A percentile compares a stretch with the other conserved stretches of the same genome.
These are phyloP conservation scores for Elephantulus edwardii DNA, from an alignment of 2,113 vertebrate genomes.

Conservation along the genomic window DNA sequence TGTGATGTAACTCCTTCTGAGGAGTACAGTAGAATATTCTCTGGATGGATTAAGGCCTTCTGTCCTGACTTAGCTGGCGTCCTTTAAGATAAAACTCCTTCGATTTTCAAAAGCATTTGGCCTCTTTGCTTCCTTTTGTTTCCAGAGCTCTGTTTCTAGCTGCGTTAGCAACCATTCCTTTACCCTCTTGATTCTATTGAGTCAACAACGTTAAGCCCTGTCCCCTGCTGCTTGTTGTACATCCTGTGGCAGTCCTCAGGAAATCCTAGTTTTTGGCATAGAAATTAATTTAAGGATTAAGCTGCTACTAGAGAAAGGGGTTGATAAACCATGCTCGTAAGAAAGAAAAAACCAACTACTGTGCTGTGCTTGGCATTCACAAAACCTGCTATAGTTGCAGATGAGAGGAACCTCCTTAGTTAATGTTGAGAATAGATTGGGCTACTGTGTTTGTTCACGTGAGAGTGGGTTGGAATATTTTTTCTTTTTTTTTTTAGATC, in stretches of 20 bases:
- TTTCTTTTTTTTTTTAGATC: too few species aligned
- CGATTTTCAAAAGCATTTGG: slow-evolving; percentile 40
- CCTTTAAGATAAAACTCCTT: slow-evolving; percentile 26
- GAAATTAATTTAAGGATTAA: slow-evolving; percentile 65
- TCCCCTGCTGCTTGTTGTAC: slow-evolving; percentile 25
- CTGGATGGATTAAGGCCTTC: slow-evolving; percentile 28
- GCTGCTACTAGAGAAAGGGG: not conserved
- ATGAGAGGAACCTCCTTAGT: not conserved
- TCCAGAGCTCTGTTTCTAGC: slow-evolving; percentile 11
- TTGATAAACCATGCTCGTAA: not conserved
- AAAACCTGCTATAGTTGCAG: not conserved
- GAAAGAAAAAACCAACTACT: slow-evolving; percentile 13
- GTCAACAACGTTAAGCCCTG: slow-evolving; percentile 55
- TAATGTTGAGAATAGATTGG: not conserved
- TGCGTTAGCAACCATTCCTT: slow-evolving; percentile 37
- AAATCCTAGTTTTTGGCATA: slow-evolving; percentile 69
- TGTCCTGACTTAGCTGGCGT: not conserved
- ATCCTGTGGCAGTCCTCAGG: slow-evolving; percentile 63
- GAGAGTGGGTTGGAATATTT: too few species aligned
- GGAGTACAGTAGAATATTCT: slow-evolving; percentile 7
- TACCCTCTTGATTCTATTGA: slow-evolving; percentile 52
- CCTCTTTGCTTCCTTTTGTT: slow-evolving; percentile 52
- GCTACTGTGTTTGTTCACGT: too few species aligned
- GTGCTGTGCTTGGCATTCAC: not conserved
- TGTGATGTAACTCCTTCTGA: not conserved